Base-by-base conservation (phyloP, 2,113 vertebrate genomes). In the Scartelaos histophorus region DNA sequence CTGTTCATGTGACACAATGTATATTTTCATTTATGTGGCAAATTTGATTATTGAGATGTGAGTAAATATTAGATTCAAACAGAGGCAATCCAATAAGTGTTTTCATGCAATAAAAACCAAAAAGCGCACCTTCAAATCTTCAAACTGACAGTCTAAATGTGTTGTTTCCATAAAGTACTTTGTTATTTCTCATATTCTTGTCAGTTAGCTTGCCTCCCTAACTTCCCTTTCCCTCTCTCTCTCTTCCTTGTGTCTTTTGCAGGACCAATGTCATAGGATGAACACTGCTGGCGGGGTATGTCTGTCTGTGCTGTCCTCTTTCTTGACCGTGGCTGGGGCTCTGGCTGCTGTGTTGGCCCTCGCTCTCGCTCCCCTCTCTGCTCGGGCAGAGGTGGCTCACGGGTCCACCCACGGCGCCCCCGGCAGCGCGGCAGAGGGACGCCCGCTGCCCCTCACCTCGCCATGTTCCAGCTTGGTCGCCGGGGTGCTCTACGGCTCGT, bases 251-350 rank as follows among this genome's bases (percentile, higher is more conserved):
- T 90, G 76, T 85, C 72, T 84, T 69, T 71, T 75, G 13, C 93
- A 99, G 97, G 96, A 96, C 97, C 92, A 96, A 97, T 98, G 97
- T 96, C 97, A 97, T 99, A 99, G 97, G 97, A 99, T 99, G 97
- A 98, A 95, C 96, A 95, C 97, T 97, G 97, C 95, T 97, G 96
- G 95, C 95, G 95, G 95, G 95, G 95, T 98, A 95, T 97, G 96
- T 97, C 95, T 98, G 95, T 96, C 95, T 98, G 95, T 98, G 95
- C 97, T 98, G 91, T 97, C 94, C 91, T 97, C 95, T 91, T 91
- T 97, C 93, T 93, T 97, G 93, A 94, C 94, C 91, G 93, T 97
- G 93, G 90, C 88, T 82, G 90, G 92, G 90, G 89, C 84, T 81
- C 88, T 90, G 89, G 90, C 88, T 86, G 85, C 89, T 22, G 75